Conservation (phyloP, 2,888 invertebrate genomes). For the Dugesia japonica region DNA sequence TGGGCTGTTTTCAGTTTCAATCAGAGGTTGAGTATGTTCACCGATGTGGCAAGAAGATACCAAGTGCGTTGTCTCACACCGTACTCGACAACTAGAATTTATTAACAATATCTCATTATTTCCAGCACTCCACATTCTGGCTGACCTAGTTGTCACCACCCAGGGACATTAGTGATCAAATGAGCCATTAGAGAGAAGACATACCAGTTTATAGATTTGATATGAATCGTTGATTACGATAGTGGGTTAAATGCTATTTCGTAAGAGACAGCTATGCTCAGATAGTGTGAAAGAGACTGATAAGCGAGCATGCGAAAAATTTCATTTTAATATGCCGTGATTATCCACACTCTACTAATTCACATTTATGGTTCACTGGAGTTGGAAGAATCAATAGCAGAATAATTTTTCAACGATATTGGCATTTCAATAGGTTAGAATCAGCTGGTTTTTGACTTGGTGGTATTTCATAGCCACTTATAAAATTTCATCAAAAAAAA, state of each 20-base stretch:
- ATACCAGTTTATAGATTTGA: conserved; percentile 9
- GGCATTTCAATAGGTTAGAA: background rate
- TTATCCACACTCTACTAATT: conserved; percentile 20
- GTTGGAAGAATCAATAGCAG: conserved; percentile 13
- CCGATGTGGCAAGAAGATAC: conserved; percentile 13
- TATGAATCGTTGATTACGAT: conserved; percentile 3
- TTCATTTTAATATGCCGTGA: conserved; percentile 20
- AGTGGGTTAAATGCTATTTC: conserved; percentile 16
- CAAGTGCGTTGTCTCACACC: conserved; percentile 15
- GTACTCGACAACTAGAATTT: conserved; percentile 2
- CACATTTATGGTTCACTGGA: conserved; percentile 5
- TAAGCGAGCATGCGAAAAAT: conserved; percentile 20
- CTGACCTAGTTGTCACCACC: conserved; percentile 20
- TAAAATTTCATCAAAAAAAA: no score
- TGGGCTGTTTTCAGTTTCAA: conserved; percentile 20
- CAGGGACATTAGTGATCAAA: conserved; percentile 13
- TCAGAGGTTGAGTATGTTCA: conserved; percentile 20
- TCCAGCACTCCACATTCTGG: conserved; percentile 14
- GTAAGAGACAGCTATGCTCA: background rate
- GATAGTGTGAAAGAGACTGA: conserved; percentile 16
- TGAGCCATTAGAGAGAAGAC: conserved; percentile 8
- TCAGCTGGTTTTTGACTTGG: conserved; percentile 14
- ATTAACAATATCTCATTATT: conserved; percentile 20
- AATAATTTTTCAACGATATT: background rate
- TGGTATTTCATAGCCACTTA: background rate